These are phyloP conservation scores for Cherax quadricarinatus DNA, from an alignment of 1,140 invertebrate genomes.

Conservation along the genomic window DNA sequence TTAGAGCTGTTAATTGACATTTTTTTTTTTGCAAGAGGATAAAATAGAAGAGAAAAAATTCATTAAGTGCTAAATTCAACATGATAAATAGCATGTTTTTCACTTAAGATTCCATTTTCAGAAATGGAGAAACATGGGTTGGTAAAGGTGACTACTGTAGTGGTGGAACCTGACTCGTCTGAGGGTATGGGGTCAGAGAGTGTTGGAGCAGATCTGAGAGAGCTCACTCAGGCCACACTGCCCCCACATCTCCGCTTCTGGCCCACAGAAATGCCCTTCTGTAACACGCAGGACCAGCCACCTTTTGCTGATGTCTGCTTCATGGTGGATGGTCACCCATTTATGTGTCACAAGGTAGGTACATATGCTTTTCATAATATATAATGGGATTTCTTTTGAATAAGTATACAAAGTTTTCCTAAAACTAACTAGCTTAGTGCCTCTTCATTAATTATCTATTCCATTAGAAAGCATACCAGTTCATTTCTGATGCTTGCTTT, in stretches of 20 bases:
- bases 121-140: slow-evolving; percentile 53
- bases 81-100: no score
- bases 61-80: no score
- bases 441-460: no score
- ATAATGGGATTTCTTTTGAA: no score
- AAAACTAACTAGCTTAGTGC: no score
- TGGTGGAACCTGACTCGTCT: slow-evolving; percentile 44
- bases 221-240: slow-evolving; percentile 77
- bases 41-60: no score
- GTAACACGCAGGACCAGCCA: slow-evolving; percentile 74
- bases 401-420: no score
- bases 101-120: not conserved
- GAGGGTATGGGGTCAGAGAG: slow-evolving; percentile 68
- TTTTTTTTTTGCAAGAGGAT: no score
- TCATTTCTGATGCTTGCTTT: no score
- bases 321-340: slow-evolving; percentile 76
- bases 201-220: slow-evolving; percentile 77
- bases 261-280: slow-evolving; percentile 76
- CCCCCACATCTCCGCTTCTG: slow-evolving; percentile 76
- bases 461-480: no score
- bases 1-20: no score
- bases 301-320: slow-evolving; percentile 78
- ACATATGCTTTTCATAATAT: no score
- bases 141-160: slow-evolving; percentile 45
- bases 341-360: slow-evolving; percentile 79